phyloP scores from a whole-genome alignment of 2,113 vertebrate species.

The Illadopsis cleaveri region DNA sequence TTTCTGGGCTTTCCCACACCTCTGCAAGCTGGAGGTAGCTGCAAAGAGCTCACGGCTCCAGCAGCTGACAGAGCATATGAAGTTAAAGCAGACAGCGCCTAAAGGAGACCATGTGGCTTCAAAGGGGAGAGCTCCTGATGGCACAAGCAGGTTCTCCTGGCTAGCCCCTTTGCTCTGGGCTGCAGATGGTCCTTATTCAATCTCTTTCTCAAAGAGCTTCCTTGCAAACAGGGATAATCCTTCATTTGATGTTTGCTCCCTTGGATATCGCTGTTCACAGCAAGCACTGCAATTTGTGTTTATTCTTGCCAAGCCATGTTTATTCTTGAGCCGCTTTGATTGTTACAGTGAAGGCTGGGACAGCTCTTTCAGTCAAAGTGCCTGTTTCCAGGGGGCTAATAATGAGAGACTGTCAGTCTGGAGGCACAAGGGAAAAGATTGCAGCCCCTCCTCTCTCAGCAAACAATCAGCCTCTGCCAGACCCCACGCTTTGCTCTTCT shows the following conservation, averaged over 20 bases:
- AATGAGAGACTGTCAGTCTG: constrained; percentile 39
- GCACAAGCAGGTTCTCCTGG: neutral
- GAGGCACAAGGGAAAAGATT: neutral
- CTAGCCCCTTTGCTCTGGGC: constrained; percentile 18
- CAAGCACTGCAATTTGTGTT: constrained; percentile 62
- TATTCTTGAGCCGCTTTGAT: constrained; percentile 64
- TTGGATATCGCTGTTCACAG: constrained; percentile 62
- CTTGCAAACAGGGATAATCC: constrained; percentile 61
- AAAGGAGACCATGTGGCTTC: neutral
- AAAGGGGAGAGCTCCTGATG: neutral
- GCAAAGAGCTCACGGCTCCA: neutral
- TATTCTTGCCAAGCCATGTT: constrained; percentile 67
- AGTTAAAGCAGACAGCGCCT: neutral
- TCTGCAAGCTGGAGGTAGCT: neutral
- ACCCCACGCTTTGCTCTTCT: neutral
- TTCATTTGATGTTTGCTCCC: constrained; percentile 68
- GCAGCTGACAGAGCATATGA: neutral
- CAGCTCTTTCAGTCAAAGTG: constrained; percentile 49
- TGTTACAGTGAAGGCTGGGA: constrained; percentile 52
- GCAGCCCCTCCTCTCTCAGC: neutral
- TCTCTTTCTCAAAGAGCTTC: constrained; percentile 40
- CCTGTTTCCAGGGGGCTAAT: constrained; percentile 58
- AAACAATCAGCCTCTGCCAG: constrained; percentile 33
- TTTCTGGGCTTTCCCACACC: neutral
- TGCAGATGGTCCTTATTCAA: constrained; percentile 57